Evolutionary conservation across 2,113 vertebrate species (phyloP).

Genomic region (Ardeotis arabs): DNA sequence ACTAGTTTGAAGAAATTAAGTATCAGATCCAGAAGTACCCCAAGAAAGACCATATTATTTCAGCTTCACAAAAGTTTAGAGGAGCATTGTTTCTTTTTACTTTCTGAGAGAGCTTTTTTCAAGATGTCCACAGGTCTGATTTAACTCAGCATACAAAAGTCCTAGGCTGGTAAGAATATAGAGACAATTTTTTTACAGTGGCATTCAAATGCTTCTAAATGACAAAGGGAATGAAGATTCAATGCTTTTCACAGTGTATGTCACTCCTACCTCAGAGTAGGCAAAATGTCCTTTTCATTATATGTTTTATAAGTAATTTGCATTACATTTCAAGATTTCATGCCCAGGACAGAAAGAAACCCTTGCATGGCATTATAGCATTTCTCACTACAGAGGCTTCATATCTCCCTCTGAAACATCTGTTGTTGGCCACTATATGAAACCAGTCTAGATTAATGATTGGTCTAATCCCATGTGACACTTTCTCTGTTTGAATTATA

Average conservation of each 20-base stretch:
- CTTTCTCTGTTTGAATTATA: conserved; percentile 6
- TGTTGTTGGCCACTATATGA: conserved; percentile 36
- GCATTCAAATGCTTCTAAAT: not conserved
- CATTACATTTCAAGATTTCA: not conserved
- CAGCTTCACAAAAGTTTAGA: not conserved
- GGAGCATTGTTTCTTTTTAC: not conserved
- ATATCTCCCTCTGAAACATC: conserved; percentile 33
- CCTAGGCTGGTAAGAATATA: not conserved
- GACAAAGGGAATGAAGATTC: not conserved
- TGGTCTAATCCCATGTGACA: conserved; percentile 23
- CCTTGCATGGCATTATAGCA: not conserved
- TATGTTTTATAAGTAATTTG: not conserved
- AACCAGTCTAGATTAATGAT: conserved; percentile 29
- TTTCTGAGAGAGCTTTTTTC: not conserved
- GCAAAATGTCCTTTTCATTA: not conserved
- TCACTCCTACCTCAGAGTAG: not conserved
- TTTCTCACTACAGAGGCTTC: not conserved
- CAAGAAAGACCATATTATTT: not conserved
- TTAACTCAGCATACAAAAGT: not conserved
- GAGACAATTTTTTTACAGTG: not conserved
- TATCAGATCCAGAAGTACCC: not conserved
- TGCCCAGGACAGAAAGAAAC: not conserved
- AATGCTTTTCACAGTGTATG: not conserved
- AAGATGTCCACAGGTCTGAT: not conserved
- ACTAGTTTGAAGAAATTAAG: not conserved